phyloP scores from a whole-genome alignment of 1,140 invertebrate species.

The Caligus rogercresseyi region DNA sequence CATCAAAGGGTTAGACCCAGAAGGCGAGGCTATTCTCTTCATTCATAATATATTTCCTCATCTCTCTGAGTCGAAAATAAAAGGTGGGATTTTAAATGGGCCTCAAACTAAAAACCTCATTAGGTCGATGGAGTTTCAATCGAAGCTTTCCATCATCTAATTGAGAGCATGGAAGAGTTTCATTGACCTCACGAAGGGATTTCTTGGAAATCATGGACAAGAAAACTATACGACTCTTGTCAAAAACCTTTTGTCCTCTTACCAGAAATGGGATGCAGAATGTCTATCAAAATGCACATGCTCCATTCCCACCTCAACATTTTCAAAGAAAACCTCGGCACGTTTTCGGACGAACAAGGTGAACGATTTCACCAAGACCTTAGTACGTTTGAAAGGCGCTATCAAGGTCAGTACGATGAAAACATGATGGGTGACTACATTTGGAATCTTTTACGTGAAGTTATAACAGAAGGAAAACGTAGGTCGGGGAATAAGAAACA shows the following conservation, averaged over 20 bases:
- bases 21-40: slow-evolving; percentile 26
- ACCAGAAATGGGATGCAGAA: slow-evolving; percentile 21
- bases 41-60: slow-evolving; percentile 23
- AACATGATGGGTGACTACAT: slow-evolving; percentile 24
- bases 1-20: slow-evolving; percentile 28
- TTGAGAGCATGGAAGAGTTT: slow-evolving; percentile 20
- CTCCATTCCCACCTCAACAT: slow-evolving; percentile 22
- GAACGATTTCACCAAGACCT: slow-evolving; percentile 25
- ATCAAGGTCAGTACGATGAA: slow-evolving; percentile 23
- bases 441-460: slow-evolving; percentile 21
- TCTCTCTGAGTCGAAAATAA: slow-evolving; percentile 25
- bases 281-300: slow-evolving; percentile 20
- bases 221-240: slow-evolving; percentile 10
- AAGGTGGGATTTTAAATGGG: slow-evolving; percentile 27
- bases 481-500: no score
- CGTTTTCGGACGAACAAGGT: slow-evolving; percentile 25
- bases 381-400: slow-evolving; percentile 23
- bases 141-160: slow-evolving; percentile 9
- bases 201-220: slow-evolving; percentile 20
- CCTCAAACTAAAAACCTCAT: slow-evolving; percentile 20
- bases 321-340: slow-evolving; percentile 22
- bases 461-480: no score
- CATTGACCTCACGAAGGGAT: slow-evolving; percentile 6
- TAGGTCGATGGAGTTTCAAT: slow-evolving; percentile 4
- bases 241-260: slow-evolving; percentile 15